Base-by-base conservation (phyloP, 2,888 invertebrate genomes). In the Mythimna vitellina region DNA sequence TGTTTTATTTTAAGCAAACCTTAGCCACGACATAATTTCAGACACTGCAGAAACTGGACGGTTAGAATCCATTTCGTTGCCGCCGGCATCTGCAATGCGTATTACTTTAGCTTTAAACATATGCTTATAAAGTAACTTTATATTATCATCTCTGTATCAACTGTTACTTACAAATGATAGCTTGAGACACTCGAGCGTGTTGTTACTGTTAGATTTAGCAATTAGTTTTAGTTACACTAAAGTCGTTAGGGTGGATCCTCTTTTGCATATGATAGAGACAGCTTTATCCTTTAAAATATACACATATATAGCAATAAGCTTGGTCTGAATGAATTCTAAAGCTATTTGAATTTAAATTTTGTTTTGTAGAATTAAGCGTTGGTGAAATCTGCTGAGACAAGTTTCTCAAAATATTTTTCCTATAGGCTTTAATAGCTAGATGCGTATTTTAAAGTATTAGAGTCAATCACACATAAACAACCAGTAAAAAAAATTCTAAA, bases 21-120 rank as follows among this genome's bases (percentile, higher is more conserved):
- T 69, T 73, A 72, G 66, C 66, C 63, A 76, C 61, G 61, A 81
- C 67, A 78, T 86, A 80, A 81, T 83, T 78, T 51, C 29, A 72
- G 61, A 76, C 20, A 79, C 76, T 86, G 78, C 79, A 84, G 85
- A 80, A 78, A 75, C 70, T 76, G 77, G 74, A 80, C 67, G 74
- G 62, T 70, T 73, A 70, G 74, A 74, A 82, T 22, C 75, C 20
- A 76, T 85, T 80, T 70, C 81, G 82, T 83, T 80, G 73, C n/a
- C 38, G 78, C n/a, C 38, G 78, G n/a, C 80, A 90, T 89, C 90
- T 90, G 90, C 90, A 90, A 80, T 90, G 90, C 90, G 90, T 88
- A 90, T 86, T 84, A 81, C 73, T 84, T 82, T 80, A 81, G 80
- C 58, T 80, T 80, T 77, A 82, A 85, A 64, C 78, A 75, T 80